These are phyloP conservation scores for Scaptomyza graminum DNA, from an alignment of 1,140 invertebrate genomes.

Conservation along the genomic window DNA sequence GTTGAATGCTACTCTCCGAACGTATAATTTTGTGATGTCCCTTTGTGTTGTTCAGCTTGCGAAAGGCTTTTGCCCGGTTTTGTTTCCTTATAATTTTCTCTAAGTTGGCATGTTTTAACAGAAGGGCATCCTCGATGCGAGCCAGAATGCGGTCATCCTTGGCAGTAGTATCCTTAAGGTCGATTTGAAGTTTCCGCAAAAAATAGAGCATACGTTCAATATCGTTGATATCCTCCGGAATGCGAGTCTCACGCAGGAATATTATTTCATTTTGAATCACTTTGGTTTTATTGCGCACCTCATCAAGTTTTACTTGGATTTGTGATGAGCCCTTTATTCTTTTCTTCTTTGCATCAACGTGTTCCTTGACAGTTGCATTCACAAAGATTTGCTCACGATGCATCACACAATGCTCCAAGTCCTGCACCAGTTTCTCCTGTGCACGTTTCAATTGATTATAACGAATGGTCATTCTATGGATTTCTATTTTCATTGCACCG, in stretches of 20 bases:
- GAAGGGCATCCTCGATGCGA: slow-evolving; percentile 78
- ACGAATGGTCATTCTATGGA: slow-evolving; percentile 92
- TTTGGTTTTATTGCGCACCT: slow-evolving; percentile 86
- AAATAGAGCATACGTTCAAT: slow-evolving; percentile 67
- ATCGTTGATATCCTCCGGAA: slow-evolving; percentile 60
- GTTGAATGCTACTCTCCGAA: slow-evolving; percentile 83
- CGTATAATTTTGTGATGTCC: slow-evolving; percentile 64
- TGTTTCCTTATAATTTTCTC: slow-evolving; percentile 87
- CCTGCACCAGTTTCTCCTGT: slow-evolving; percentile 90
- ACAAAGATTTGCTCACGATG: slow-evolving; percentile 88
- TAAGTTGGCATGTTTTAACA: slow-evolving; percentile 85
- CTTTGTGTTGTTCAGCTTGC: slow-evolving; percentile 84
- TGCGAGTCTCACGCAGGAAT: slow-evolving; percentile 53
- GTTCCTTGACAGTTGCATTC: slow-evolving; percentile 85
- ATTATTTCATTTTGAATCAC: slow-evolving; percentile 84
- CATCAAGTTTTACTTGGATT: slow-evolving; percentile 84
- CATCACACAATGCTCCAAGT: slow-evolving; percentile 90
- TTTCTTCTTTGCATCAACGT: slow-evolving; percentile 79
- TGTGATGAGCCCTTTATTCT: slow-evolving; percentile 61
- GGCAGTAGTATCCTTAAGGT: slow-evolving; percentile 84
- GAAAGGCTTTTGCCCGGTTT: slow-evolving; percentile 85
- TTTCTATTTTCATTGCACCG: slow-evolving; percentile 90
- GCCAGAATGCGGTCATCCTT: slow-evolving; percentile 84
- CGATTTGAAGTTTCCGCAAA: slow-evolving; percentile 56
- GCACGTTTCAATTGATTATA: slow-evolving; percentile 88